Conservation (phyloP, 1,140 invertebrate species). For the Cherax quadricarinatus region DNA sequence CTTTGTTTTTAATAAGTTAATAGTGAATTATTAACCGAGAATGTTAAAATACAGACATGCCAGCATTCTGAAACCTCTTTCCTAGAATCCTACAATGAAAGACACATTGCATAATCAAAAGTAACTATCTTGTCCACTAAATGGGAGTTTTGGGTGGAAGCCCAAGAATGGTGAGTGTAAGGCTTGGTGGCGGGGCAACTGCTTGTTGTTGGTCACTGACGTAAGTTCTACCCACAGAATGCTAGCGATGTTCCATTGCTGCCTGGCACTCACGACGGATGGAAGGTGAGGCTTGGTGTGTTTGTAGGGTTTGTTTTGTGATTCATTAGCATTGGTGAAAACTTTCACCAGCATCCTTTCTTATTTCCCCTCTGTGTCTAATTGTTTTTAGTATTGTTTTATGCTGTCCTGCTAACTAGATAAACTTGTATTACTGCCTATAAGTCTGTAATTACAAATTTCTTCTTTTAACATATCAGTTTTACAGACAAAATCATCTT, state of each 20-base stretch:
- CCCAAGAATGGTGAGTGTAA: conserved; percentile 24
- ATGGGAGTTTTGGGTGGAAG: background rate
- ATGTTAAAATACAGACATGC: background rate
- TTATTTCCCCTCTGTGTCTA: background rate
- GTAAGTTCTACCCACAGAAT: conserved; percentile 57
- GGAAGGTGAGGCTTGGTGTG: conserved; percentile 60
- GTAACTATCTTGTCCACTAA: background rate
- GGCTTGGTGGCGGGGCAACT: conserved; percentile 48
- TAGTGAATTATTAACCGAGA: background rate
- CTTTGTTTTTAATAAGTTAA: background rate
- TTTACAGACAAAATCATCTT: too few species aligned
- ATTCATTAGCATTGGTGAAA: background rate
- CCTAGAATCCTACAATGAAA: background rate
- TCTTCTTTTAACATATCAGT: too few species aligned
- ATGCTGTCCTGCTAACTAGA: background rate
- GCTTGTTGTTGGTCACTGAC: conserved; percentile 39
- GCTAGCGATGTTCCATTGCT: conserved; percentile 60
- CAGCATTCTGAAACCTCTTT: background rate
- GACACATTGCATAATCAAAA: background rate
- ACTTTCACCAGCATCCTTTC: background rate
- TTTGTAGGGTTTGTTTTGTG: background rate
- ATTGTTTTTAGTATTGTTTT: background rate
- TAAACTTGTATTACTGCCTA: background rate
- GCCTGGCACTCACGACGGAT: conserved; percentile 68
- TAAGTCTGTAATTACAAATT: too few species aligned